A percentile compares a stretch with the other conserved stretches of the same genome.
Conservation (phyloP, 1,140 invertebrate species). For the Caerostris darwini region DNA sequence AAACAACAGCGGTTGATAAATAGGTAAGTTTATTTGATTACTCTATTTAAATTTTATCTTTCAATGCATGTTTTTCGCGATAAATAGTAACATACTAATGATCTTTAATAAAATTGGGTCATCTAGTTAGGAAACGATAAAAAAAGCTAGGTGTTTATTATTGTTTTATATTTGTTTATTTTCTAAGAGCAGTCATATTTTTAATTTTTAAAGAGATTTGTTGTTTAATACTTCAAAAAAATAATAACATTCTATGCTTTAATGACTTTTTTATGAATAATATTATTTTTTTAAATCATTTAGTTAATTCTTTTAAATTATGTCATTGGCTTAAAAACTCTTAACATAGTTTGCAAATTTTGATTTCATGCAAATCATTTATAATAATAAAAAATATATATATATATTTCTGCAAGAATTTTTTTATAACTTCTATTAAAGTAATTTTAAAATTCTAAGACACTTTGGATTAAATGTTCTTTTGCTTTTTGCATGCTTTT, state of each 20-base stretch:
- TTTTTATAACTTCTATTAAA: too few relatives aligned
- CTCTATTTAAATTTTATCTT: background rate
- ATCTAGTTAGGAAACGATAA: background rate
- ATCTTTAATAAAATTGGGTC: background rate
- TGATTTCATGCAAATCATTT: too few relatives aligned
- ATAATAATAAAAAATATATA: too few relatives aligned
- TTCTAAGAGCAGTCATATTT: background rate
- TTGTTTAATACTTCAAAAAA: too few relatives aligned
- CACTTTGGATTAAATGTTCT: too few relatives aligned
- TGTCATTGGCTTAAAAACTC: background rate
- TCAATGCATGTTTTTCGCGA: background rate
- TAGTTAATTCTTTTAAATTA: background rate
- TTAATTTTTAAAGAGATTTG: background rate
- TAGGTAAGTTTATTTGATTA: conserved; percentile 8
- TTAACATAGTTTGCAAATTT: background rate
- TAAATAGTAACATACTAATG: background rate
- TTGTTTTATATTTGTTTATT: background rate
- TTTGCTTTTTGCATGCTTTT: too few relatives aligned
- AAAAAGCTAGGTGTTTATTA: conserved; percentile 14
- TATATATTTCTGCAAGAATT: too few relatives aligned
- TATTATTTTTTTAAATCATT: too few relatives aligned
- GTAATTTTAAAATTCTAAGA: too few relatives aligned
- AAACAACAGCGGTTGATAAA: background rate
- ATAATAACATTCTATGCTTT: too few relatives aligned
- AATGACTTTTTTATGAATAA: too few relatives aligned